Evolutionary conservation across 2,888 invertebrate genomes (phyloP), one percentile per base, ranked within the genome.

Genomic region (Tenthredo amoena): DNA sequence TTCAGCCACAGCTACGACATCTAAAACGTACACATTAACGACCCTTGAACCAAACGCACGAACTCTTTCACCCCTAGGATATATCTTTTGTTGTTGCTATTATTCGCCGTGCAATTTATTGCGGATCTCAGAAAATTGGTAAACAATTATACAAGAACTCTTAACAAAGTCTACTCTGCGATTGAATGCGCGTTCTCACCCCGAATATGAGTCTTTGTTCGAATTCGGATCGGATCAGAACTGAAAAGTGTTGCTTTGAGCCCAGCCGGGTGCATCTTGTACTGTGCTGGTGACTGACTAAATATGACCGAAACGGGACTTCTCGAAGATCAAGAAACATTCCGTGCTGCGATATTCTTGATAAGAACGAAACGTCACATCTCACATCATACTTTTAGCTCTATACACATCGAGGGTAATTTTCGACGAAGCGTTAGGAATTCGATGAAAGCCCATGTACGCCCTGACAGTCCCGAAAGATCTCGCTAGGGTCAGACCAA

Each of bases 1-100:
- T 77, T 40, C 55, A 31, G 26, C 31, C 37, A 34, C 18, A 43
- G 40, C 72, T 43, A n/a, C n/a, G 12, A 74, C 72, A 74, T 74
- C 43, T 43, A 43, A 74, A 74, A 74, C 40, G 72, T 74, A 74
- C 43, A 74, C 43, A 43, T 40, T 43, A 43, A 21, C 40, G 72
- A 74, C 40, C 40, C 31, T 74, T 43, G n/a, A 21, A 43, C 72
- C 40, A 37, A 43, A 43, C 72, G 21, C 43, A 21, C 43, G 15
- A 40, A 43, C 72, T 74, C 72, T 40, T 43, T 74, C 72, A 74
- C 21, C 40, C 43, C 21, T 74, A 12, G 9, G n/a, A 7, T n/a
- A 21, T 12, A 43, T 74, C 40, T 40, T 26, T 43, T 74, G 43
- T 74, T 18, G 72, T 18, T 18, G 15, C 68, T 7, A 34, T 68